Conservation (phyloP, 2,113 vertebrate species). For the Sturnus vulgaris region DNA sequence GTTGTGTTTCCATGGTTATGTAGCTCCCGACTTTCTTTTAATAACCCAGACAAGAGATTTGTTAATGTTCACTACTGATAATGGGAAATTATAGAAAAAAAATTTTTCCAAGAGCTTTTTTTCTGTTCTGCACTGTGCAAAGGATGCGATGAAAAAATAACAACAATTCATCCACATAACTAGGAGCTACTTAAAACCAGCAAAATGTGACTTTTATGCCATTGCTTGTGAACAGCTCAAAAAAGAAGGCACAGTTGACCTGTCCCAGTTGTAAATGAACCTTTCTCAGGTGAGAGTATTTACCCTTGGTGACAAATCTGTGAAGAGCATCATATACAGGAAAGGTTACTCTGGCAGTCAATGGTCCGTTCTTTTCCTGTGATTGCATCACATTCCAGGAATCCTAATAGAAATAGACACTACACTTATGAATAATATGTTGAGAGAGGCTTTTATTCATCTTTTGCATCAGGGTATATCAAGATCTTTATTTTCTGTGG, state of each 20-base stretch:
- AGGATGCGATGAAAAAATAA: neutral
- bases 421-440: neutral
- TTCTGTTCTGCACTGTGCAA: neutral
- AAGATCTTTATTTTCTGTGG: neutral
- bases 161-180: neutral
- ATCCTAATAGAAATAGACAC: neutral
- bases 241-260: neutral
- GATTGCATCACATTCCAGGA: neutral
- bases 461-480: neutral
- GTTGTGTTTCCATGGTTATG: slow-evolving; percentile 54
- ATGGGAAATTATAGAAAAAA: neutral
- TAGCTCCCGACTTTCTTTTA: slow-evolving; percentile 39
- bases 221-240: neutral
- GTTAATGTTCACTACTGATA: slow-evolving; percentile 17
- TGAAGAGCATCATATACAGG: neutral
- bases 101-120: neutral
- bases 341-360: neutral
- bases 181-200: neutral
- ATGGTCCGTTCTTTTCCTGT: neutral
- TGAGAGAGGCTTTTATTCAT: neutral
- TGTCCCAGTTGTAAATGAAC: neutral
- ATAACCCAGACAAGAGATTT: slow-evolving; percentile 43
- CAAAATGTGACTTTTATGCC: neutral
- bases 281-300: neutral
- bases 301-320: neutral